Evolutionary conservation across 2,797 vertebrate species (phyloP).

Genomic region (Leptatherina wallacei): DNA sequence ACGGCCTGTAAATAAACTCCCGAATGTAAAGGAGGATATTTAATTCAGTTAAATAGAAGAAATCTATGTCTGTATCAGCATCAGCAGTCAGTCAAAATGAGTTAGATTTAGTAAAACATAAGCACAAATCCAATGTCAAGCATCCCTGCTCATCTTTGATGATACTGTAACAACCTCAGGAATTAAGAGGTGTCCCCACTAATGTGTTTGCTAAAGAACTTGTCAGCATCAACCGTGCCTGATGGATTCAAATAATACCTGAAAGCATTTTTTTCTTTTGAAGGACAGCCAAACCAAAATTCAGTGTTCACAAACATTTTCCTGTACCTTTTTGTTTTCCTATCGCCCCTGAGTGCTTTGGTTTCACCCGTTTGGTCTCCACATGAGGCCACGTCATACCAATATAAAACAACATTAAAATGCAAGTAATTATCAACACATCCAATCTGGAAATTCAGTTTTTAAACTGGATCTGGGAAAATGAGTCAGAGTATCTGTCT

Average conservation of each 20-base stretch:
- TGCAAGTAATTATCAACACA: constrained; percentile 39
- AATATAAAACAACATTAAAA: constrained; percentile 19
- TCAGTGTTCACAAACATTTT: neutral
- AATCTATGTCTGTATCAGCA: neutral
- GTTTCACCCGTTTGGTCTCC: constrained; percentile 38
- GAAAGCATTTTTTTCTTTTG: constrained; percentile 8
- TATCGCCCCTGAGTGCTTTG: neutral
- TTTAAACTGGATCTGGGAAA: constrained; percentile 41
- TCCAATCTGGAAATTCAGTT: constrained; percentile 38
- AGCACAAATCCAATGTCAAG: neutral
- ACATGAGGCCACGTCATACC: constrained; percentile 3
- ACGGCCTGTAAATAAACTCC: too few relatives aligned
- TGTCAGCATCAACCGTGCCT: neutral
- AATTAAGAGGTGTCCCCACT: neutral
- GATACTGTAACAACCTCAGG: neutral
- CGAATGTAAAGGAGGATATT: neutral
- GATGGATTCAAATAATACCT: neutral
- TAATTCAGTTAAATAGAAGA: neutral
- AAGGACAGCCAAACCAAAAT: constrained; percentile 13
- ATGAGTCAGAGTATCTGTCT: constrained; percentile 23
- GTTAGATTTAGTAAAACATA: neutral
- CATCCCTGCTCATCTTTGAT: neutral
- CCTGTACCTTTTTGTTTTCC: constrained; percentile 9
- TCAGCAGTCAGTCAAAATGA: neutral
- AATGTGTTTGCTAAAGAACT: neutral